Evolutionary conservation across 2,888 invertebrate genomes (phyloP).

Genomic region (Epinotia brunnichana): DNA sequence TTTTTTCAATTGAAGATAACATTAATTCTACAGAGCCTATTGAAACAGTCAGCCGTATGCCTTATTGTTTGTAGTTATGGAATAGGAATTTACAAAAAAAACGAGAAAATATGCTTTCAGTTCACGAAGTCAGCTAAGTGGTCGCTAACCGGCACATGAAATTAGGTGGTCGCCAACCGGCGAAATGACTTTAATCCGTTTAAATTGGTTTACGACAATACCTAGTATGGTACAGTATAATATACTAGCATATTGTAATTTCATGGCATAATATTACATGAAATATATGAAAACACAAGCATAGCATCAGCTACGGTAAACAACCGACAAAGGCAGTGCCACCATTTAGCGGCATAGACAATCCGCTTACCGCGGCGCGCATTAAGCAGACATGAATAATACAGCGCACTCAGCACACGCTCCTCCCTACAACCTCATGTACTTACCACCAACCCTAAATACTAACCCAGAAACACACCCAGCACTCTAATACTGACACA

Average conservation of each 20-base stretch:
- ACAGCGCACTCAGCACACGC: constrained; percentile 31
- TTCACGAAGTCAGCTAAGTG: too few species aligned
- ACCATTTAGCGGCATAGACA: constrained; percentile 48
- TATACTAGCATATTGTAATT: neutral
- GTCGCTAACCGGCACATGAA: too few species aligned
- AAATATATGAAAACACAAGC: constrained; percentile 25
- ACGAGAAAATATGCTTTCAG: too few species aligned
- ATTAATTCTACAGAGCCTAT: too few species aligned
- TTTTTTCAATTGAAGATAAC: too few species aligned
- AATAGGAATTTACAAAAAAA: too few species aligned
- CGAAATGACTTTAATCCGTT: too few species aligned
- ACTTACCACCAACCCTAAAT: neutral
- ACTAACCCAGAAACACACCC: neutral
- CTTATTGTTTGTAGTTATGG: too few species aligned
- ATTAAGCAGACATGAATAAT: constrained; percentile 33
- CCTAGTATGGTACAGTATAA: neutral
- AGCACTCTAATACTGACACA: neutral
- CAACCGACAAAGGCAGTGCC: constrained; percentile 39
- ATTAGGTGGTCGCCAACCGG: too few species aligned
- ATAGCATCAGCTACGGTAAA: constrained; percentile 31
- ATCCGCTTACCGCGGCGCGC: constrained; percentile 46
- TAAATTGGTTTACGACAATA: too few species aligned
- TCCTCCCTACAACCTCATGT: constrained; percentile 31
- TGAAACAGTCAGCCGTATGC: too few species aligned
- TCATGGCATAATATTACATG: constrained; percentile 6